Base-by-base conservation (phyloP, 2,113 vertebrate genomes). In the Anser brachyrhynchus region DNA sequence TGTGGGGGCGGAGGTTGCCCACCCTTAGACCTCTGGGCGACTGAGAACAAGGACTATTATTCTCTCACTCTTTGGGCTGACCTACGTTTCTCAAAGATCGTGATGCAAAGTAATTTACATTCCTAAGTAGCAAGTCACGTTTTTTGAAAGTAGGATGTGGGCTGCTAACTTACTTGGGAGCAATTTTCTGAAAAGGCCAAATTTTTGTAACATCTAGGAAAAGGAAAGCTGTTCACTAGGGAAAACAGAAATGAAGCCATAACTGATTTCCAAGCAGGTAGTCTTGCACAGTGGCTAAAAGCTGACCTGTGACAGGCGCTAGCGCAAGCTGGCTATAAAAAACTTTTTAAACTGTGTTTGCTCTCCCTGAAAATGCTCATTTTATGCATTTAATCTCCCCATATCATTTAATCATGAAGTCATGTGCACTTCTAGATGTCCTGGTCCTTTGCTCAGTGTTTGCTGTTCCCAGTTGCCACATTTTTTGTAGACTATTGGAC, bases 11-110 rank as follows among this genome's bases (percentile, higher is more conserved):
- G 78, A 93, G 88, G 90, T 94, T 81, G 62, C 17, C 4, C 18
- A 71, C 35, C 23, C 20, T 4, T 16, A 46, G 44, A 73, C 83
- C 39, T 35, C 2, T 5, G 61, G 21, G 39, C 10, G 21, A 13
- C 21, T 26, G 39, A 62, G 89, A 92, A 97, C 91, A 96, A 97
- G 44, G 25, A 65, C 41, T 23, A 82, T 67, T 84, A 93, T 97
- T 96, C 83, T 96, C 59, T 46, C 5, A 4, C 11, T 92, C 73
- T 49, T 51, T 7, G n/a, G 58, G 5, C 37, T 94, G 77, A 65
- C 46, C 78, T 82, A 37, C 0, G 9, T 39, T 95, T 81, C 46
- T 81, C 77, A 90, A 62, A 92, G 81, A 82, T 49, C 44, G 82
- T 55, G 84, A 89, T 62, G 71, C 71, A 51, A 70, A 84, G 57